Base-by-base conservation (phyloP, 2,888 invertebrate genomes). In the Barypeithes pellucidus region DNA sequence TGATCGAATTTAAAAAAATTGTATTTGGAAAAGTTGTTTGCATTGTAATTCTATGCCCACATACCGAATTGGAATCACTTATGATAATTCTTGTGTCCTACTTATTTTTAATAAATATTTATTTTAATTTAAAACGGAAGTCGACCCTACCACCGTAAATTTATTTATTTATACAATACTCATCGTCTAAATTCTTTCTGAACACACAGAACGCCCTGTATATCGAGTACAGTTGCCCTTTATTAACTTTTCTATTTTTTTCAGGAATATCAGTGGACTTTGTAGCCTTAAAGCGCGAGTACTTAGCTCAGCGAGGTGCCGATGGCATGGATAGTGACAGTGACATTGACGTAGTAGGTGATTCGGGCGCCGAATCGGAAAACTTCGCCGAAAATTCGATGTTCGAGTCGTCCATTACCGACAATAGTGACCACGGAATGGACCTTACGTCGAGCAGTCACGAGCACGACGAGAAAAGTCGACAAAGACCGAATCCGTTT, bases 291-390 rank as follows among this genome's bases (percentile, higher is more conserved):
- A 92, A 94, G 80, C 89, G 94, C 57, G 96, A 96, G 85, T 95
- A 95, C 88, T 90, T 96, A 80, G 92, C 93, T 11, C 94, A 94
- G 85, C 92, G 92, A 80, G 89, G 92, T 77, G 89, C 90, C 78
- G 89, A 86, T 69, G 85, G 65, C 12, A 14, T 77, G 36, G 84
- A 83, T 79, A 92, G 92, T 65, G 92, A 92, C 81, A 90, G 91
- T 85, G 92, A 93, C 87, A 95, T 95, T 79, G 95, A 95, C 85
- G 95, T 95, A 16, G 95, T 95, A n/a, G 95, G 95, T 9, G 89
- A 89, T 71, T 93, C 93, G 78, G 94, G 93, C 81, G 92, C 90
- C 79, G 91, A 91, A 78, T 90, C 90, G 0, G 92, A 93, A 83
- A 91, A 90, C 82, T 90, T 90, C 80, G 77, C 88, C 88, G 86